Evolutionary conservation across 2,797 vertebrate genomes (phyloP).

Genomic region (Lacerta bilineata): DNA sequence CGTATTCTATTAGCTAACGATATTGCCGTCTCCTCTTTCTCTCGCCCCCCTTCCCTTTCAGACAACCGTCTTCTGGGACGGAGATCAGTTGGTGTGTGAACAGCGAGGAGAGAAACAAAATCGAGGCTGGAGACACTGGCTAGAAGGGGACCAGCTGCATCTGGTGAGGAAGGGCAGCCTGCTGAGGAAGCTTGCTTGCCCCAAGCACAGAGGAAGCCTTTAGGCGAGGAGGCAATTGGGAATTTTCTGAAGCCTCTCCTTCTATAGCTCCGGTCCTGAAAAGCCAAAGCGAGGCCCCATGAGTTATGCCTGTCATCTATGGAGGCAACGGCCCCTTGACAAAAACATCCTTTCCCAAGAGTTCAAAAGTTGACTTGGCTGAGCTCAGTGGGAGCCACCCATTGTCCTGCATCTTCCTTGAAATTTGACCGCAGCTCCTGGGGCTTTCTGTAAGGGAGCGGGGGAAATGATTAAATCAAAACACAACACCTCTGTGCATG

Average conservation of each 20-base stretch:
- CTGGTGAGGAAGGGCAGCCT: slow-evolving; percentile 80
- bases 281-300: slow-evolving; percentile 28
- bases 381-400: slow-evolving; percentile 11
- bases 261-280: slow-evolving; percentile 9
- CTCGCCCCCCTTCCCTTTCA: slow-evolving; percentile 60
- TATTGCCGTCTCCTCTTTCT: slow-evolving; percentile 3
- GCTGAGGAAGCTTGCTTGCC: not conserved
- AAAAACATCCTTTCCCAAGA: slow-evolving; percentile 63
- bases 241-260: not conserved
- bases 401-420: not conserved
- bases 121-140: slow-evolving; percentile 95
- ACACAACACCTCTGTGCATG: not conserved
- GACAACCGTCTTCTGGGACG: slow-evolving; percentile 92
- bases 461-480: not conserved
- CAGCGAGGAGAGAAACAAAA: slow-evolving; percentile 92
- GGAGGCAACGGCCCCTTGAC: slow-evolving; percentile 35
- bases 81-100: slow-evolving; percentile 89
- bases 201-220: rapidly evolving
- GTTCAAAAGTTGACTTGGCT: slow-evolving; percentile 61
- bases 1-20: not conserved
- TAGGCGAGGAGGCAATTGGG: rapidly evolving
- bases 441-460: not conserved
- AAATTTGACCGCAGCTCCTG: not conserved
- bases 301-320: not conserved
- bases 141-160: slow-evolving; percentile 88